Evolutionary conservation across 2,888 invertebrate genomes (phyloP).

Genomic region (Phaedon cochleariae): DNA sequence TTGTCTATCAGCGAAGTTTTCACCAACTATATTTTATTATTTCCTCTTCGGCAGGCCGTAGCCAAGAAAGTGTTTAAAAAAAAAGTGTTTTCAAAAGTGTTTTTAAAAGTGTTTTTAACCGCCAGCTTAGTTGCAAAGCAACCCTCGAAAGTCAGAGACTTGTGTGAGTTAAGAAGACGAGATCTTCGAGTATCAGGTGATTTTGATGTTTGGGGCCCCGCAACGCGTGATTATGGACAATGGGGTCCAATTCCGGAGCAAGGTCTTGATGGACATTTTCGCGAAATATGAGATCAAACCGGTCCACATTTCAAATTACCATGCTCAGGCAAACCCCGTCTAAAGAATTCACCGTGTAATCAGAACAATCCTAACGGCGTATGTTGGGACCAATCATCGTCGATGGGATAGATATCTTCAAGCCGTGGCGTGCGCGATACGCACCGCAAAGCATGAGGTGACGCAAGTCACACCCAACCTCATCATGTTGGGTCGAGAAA

Average conservation of each 20-base stretch:
- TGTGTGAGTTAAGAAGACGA: too few species aligned
- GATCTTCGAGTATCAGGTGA: slow-evolving; percentile 32
- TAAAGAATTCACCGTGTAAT: slow-evolving; percentile 28
- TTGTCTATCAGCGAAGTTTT: slow-evolving; percentile 32
- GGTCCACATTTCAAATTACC: slow-evolving; percentile 22
- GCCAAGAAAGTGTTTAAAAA: slow-evolving; percentile 16
- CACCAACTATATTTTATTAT: slow-evolving; percentile 34
- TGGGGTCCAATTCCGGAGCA: not conserved
- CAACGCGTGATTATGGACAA: slow-evolving; percentile 9
- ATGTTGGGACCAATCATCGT: not conserved
- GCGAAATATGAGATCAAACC: slow-evolving; percentile 19
- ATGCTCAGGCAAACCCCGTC: slow-evolving; percentile 30
- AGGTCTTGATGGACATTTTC: not conserved
- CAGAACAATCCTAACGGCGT: slow-evolving; percentile 19
- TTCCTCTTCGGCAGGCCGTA: slow-evolving; percentile 32
- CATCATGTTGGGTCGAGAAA: slow-evolving; percentile 18
- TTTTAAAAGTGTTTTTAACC: too few species aligned
- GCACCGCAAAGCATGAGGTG: not conserved
- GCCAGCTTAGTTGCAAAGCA: too few species aligned
- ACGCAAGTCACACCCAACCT: not conserved
- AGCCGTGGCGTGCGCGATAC: not conserved
- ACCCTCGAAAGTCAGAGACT: too few species aligned
- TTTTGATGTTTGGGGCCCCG: slow-evolving; percentile 36
- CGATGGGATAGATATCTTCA: slow-evolving; percentile 8
- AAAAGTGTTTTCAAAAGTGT: too few species aligned